phyloP scores from a whole-genome alignment of 2,888 invertebrate genomes.

The Pyrrhia umbra region DNA sequence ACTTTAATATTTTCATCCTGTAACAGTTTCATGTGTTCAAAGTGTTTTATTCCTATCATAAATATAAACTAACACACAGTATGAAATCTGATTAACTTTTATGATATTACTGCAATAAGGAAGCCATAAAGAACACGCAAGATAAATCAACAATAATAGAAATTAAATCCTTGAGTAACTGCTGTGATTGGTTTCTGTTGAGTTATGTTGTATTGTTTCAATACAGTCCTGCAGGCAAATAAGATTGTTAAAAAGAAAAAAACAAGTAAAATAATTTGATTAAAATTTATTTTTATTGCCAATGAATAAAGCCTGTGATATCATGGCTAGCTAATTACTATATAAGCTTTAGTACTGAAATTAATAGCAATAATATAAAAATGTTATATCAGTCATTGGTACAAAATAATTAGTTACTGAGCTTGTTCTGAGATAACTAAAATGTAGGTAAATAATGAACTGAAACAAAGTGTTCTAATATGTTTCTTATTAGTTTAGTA shows the following conservation, averaged over 20 bases:
- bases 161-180: slow-evolving; percentile 31
- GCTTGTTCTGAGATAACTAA: not conserved
- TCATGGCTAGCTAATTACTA: too few relatives aligned
- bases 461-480: not conserved
- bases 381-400: too few relatives aligned
- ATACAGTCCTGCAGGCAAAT: not conserved
- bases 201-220: slow-evolving; percentile 6
- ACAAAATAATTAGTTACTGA: too few relatives aligned
- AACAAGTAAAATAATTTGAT: not conserved
- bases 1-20: slow-evolving; percentile 14
- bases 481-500: slow-evolving; percentile 16
- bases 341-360: too few relatives aligned
- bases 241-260: not conserved
- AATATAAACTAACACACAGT: not conserved
- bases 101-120: slow-evolving; percentile 22
- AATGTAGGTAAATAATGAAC: too few relatives aligned
- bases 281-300: too few relatives aligned
- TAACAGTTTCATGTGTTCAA: not conserved
- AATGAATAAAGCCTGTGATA: too few relatives aligned
- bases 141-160: slow-evolving; percentile 19
- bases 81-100: slow-evolving; percentile 5
- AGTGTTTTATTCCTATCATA: too few relatives aligned
- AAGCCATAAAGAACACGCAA: slow-evolving; percentile 25
- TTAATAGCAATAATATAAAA: too few relatives aligned
- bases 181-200: slow-evolving; percentile 6